Conservation (phyloP, 2,113 vertebrate genomes). For the Calonectris borealis region DNA sequence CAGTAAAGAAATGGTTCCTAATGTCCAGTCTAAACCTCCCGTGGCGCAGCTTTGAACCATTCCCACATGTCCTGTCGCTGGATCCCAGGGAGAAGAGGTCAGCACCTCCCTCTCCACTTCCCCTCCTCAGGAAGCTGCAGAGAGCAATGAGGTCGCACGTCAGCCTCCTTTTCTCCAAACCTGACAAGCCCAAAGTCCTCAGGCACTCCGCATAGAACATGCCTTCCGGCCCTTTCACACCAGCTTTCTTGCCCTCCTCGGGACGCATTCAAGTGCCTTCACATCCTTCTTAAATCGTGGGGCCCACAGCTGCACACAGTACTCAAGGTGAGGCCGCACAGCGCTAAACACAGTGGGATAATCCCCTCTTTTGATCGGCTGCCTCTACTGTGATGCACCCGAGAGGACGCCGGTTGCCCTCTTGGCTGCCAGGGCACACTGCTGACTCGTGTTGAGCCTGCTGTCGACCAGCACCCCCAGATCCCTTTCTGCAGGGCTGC, state of each 20-base stretch:
- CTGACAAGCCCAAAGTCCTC: not conserved
- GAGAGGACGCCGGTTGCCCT: not conserved
- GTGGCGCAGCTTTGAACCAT: not conserved
- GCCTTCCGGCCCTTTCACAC: not conserved
- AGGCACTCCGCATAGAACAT: not conserved
- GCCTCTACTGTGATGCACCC: too few species aligned
- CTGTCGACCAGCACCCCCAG: not conserved
- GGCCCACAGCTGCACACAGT: too few species aligned
- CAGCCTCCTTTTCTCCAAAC: not conserved
- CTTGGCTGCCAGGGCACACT: not conserved
- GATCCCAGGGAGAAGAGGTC: not conserved
- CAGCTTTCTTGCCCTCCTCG: not conserved
- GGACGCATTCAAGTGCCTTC: not conserved
- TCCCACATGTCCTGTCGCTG: accelerated
- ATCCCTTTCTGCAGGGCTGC: not conserved
- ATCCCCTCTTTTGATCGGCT: not conserved
- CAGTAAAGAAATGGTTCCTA: not conserved
- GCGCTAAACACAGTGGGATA: not conserved
- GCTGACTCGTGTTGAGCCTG: not conserved
- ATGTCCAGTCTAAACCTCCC: not conserved
- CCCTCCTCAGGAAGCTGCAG: not conserved
- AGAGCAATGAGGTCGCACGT: not conserved
- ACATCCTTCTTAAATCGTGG: not conserved
- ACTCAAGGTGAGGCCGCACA: not conserved
- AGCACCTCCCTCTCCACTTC: not conserved